Base-by-base conservation (phyloP, 1,140 invertebrate species). In the Nebria ingens region DNA sequence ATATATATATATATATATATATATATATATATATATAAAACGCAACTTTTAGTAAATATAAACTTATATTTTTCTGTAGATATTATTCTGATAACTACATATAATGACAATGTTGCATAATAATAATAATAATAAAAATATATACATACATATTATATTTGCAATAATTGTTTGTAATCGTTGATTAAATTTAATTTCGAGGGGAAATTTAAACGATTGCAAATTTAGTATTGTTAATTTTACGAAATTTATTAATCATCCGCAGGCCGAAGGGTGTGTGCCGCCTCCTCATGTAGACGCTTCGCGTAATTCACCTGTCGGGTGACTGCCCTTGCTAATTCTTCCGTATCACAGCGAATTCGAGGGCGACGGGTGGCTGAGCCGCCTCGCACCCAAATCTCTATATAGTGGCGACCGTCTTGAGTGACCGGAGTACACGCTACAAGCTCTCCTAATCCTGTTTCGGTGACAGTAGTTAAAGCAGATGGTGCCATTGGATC, bases 251-350 rank as follows among this genome's bases (percentile, higher is more conserved):
- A 29, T 45, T 17, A 45, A 63, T 68, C 68, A 51, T 70, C 67
- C 38, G 52, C 61, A 50, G 29, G 60, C 29, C 65, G 68, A 38
- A 79, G 65, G 55, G 79, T 81, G 65, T 86, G 83, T 57, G 77
- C 73, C 57, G 81, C 76, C 75, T 95, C 91, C 68, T 90, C 83
- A 68, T 86, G 88, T 64, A 93, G 80, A 64, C 83, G 85, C 68
- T 89, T 90, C 34, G 91, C 91, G 72, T 91, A 91, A 64, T 90
- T 91, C 59, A 81, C 78, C 69, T 76, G 74, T 58, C 73, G 69
- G 59, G 80, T 76, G 64, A 92, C 87, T 76, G 83, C 83, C 62
- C 81, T 78, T n/a, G 91, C 88, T 53, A 91, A 78, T 58, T 83
- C 80, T 55, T 81, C 80, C 56, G 78, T 84, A 66, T 92, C 87